These are phyloP conservation scores for Enteromius argenteus DNA, from an alignment of 2,797 vertebrate genomes.

Conservation along the genomic window DNA sequence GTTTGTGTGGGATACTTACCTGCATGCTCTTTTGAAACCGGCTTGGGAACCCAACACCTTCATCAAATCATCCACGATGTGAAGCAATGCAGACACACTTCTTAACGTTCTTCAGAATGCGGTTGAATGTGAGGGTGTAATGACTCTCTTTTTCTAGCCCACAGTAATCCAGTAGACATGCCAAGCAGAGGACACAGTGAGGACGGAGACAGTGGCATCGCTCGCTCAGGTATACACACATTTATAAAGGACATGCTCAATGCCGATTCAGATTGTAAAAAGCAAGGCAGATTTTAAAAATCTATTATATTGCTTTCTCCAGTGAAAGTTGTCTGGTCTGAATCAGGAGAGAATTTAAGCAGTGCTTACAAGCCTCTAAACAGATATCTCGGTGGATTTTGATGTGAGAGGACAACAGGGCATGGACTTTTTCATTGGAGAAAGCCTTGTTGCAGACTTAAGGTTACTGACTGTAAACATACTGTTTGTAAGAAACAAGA, in stretches of 20 bases:
- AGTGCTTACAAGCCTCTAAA: no score
- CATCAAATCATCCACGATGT: neutral
- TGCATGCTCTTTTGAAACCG: constrained; percentile 5
- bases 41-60: neutral
- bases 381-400: no score
- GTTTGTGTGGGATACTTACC: constrained; percentile 17
- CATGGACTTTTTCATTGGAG: no score
- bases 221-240: constrained; percentile 82
- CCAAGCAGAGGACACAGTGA: constrained; percentile 87
- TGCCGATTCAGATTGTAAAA: neutral
- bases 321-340: neutral
- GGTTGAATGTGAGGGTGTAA: neutral
- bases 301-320: neutral
- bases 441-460: no score
- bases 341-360: neutral
- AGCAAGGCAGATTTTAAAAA: neutral
- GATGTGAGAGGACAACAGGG: no score
- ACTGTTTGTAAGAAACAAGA: no score
- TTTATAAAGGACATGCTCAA: neutral
- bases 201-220: constrained; percentile 88
- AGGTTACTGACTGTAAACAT: no score
- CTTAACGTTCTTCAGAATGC: neutral
- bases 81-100: neutral
- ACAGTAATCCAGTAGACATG: constrained; percentile 91
- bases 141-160: constrained; percentile 71